Conservation (phyloP, 2,797 vertebrate species). For the Phylloscopus collybita region DNA sequence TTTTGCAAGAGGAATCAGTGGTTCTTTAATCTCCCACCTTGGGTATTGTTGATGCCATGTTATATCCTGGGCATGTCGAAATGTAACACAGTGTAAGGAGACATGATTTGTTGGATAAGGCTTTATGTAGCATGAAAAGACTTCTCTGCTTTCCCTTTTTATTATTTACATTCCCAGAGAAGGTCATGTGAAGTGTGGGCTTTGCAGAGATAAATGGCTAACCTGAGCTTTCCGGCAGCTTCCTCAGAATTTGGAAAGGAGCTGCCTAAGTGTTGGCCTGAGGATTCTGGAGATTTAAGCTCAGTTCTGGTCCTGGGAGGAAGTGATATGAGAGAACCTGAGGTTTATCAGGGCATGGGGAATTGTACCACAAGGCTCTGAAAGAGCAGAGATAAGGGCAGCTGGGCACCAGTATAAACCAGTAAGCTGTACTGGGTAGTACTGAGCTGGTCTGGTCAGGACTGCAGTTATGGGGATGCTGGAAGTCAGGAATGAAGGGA, state of each 20-base stretch:
- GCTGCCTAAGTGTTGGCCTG: not conserved
- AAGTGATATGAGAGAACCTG: not conserved
- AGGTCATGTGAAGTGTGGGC: conserved; percentile 10
- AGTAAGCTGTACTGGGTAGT: not conserved
- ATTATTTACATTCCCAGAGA: conserved; percentile 54
- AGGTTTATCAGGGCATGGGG: not conserved
- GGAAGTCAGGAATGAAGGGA: not conserved
- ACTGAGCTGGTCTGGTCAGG: not conserved
- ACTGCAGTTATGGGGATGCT: accelerated
- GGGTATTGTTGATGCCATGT: not conserved
- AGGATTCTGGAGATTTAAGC: not conserved
- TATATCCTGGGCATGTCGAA: conserved; percentile 15
- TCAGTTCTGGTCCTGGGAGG: not conserved
- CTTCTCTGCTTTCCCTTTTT: conserved; percentile 15
- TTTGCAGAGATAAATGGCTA: conserved; percentile 29
- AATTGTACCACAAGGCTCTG: accelerated
- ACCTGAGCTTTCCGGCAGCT: conserved; percentile 13
- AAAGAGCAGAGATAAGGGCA: not conserved
- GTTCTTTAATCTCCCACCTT: conserved; percentile 35
- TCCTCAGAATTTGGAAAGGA: not conserved
- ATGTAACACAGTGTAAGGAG: not conserved
- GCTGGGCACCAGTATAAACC: not conserved
- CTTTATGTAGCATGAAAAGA: conserved; percentile 48
- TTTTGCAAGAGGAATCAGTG: conserved; percentile 11
- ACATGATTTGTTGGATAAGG: conserved; percentile 1